Conservation (phyloP, 2,797 vertebrate genomes). For the Sebastes taczanowskii region DNA sequence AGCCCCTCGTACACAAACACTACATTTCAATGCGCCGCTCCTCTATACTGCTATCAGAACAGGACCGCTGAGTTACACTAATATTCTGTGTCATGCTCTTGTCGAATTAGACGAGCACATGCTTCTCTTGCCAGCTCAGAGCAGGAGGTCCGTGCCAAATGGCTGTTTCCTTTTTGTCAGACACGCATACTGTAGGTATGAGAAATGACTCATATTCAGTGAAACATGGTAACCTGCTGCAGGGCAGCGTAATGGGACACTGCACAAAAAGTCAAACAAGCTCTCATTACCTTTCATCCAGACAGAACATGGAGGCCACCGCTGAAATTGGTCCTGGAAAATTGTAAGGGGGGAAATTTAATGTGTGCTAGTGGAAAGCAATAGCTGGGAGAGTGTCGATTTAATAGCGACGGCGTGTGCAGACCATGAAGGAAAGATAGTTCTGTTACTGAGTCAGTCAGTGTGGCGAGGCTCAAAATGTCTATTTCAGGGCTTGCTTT, state of each 20-base stretch:
- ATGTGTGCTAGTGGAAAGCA: conserved; percentile 61
- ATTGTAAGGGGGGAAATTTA: conserved; percentile 50
- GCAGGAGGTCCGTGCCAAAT: conserved; percentile 60
- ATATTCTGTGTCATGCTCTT: conserved; percentile 53
- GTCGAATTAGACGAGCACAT: conserved; percentile 53
- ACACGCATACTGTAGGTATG: conserved; percentile 41
- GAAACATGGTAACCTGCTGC: conserved; percentile 60
- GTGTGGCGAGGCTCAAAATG: conserved; percentile 77
- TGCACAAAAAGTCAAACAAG: conserved; percentile 74
- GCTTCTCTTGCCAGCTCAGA: conserved; percentile 43
- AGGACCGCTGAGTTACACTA: conserved; percentile 49
- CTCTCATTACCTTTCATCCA: conserved; percentile 71
- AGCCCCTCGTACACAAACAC: conserved; percentile 45
- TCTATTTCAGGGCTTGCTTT: conserved; percentile 81
- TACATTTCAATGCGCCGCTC: neutral
- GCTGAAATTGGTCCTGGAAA: conserved; percentile 66
- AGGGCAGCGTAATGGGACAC: conserved; percentile 58
- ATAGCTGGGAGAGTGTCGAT: conserved; percentile 64
- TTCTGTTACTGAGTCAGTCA: conserved; percentile 77
- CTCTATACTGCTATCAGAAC: conserved; percentile 18
- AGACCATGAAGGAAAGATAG: conserved; percentile 72
- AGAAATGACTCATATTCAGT: conserved; percentile 57
- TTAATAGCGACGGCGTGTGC: conserved; percentile 61
- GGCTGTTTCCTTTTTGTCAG: conserved; percentile 32
- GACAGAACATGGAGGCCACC: conserved; percentile 62